Conservation (phyloP, 2,888 invertebrate species). For the Invenusta paracnida region DNA sequence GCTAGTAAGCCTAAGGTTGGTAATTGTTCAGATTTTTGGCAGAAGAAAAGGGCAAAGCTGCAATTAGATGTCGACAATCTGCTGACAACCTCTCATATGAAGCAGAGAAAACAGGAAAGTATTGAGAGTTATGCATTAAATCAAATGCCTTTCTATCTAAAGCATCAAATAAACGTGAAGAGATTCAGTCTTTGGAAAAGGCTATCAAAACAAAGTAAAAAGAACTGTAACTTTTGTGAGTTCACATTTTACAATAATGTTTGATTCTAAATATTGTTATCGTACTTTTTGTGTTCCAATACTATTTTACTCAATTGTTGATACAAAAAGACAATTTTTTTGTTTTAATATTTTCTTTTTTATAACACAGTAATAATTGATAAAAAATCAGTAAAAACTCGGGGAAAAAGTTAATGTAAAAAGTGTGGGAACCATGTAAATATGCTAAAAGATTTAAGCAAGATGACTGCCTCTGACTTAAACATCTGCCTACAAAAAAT, state of each 20-base stretch:
- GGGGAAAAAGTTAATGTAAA: slow-evolving; percentile 14
- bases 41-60: too few relatives aligned
- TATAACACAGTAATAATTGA: neutral
- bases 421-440: slow-evolving; percentile 10
- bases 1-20: neutral
- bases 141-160: slow-evolving; percentile 25
- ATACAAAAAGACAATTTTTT: slow-evolving; percentile 1
- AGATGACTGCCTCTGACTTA: too few relatives aligned
- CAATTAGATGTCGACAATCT: neutral
- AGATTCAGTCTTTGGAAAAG: neutral
- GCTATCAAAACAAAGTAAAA: neutral
- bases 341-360: slow-evolving; percentile 2
- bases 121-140: neutral
- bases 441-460: too few relatives aligned
- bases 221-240: slow-evolving; percentile 3
- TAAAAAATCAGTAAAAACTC: neutral
- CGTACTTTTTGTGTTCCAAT: neutral
- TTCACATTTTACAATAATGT: neutral
- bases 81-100: neutral
- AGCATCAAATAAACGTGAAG: neutral
- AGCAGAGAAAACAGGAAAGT: slow-evolving; percentile 13
- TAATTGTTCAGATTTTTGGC: neutral
- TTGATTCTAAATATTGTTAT: neutral
- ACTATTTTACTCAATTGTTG: slow-evolving; percentile 23
- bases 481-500: too few relatives aligned